Conservation (phyloP, 2,888 invertebrate species). For the Cyclophora albipunctata region DNA sequence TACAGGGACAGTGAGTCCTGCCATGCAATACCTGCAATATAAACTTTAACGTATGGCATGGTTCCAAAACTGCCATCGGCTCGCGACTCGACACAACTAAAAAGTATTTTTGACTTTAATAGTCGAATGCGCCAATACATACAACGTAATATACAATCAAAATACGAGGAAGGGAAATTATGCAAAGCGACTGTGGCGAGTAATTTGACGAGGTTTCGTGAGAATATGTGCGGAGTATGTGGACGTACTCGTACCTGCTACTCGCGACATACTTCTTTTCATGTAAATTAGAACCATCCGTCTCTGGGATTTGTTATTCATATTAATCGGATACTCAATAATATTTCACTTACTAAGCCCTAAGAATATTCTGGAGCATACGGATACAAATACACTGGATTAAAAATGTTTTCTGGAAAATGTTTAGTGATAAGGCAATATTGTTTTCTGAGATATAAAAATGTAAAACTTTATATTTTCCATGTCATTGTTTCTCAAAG, state of each 20-base stretch:
- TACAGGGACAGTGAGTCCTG: conserved; percentile 6
- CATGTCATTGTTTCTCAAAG: too few relatives aligned
- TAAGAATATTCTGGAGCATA: too few relatives aligned
- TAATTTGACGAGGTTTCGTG: conserved; percentile 38
- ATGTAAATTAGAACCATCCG: conserved; percentile 34
- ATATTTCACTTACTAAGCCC: too few relatives aligned
- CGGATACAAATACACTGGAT: too few relatives aligned
- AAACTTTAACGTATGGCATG: conserved; percentile 18
- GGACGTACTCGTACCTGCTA: conserved; percentile 1
- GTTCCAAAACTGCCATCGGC: conserved; percentile 13
- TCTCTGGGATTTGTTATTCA: conserved; percentile 30
- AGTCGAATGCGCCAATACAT: conserved; percentile 24
- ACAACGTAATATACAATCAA: too few relatives aligned
- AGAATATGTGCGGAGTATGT: conserved; percentile 32
- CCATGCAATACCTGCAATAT: conserved; percentile 8
- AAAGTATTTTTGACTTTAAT: conserved; percentile 18
- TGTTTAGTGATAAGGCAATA: too few relatives aligned
- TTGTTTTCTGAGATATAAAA: too few relatives aligned
- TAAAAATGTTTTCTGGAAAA: too few relatives aligned
- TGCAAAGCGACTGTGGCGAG: conserved; percentile 31
- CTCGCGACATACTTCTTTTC: conserved; percentile 31
- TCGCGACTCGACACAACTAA: conserved; percentile 7
- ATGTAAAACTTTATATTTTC: too few relatives aligned
- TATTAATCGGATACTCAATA: conserved; percentile 8
- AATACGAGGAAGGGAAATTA: conserved; percentile 23